A percentile compares a stretch with the other conserved stretches of the same genome.
Conservation (phyloP, 2,113 vertebrate genomes). For the Nymphicus hollandicus region DNA sequence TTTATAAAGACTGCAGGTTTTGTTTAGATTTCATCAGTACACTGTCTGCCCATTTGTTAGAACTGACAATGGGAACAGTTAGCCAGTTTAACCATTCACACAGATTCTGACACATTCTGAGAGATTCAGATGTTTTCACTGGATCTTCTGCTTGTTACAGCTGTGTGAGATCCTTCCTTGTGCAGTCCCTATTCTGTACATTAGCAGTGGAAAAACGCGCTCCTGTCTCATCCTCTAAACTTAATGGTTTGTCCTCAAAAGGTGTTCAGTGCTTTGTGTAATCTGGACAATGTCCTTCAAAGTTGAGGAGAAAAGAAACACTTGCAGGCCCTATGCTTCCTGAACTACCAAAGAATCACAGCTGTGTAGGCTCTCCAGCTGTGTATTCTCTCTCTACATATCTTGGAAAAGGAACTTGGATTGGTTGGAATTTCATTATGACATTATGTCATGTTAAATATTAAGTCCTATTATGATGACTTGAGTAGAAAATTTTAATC, state of each 20-base stretch:
- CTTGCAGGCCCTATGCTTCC: neutral
- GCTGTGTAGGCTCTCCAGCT: neutral
- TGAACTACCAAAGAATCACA: neutral
- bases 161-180: neutral
- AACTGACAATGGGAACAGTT: constrained; percentile 58
- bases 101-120: neutral
- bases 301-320: neutral
- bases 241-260: neutral
- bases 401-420: neutral
- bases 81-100: constrained; percentile 21
- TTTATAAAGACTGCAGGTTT: constrained; percentile 53
- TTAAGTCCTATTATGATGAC: neutral
- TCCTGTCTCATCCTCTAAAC: neutral
- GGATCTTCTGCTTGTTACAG: constrained; percentile 24
- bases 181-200: neutral
- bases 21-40: constrained; percentile 68
- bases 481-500: neutral
- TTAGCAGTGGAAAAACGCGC: neutral
- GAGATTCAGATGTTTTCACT: neutral
- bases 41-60: constrained; percentile 55
- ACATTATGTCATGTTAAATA: neutral
- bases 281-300: neutral
- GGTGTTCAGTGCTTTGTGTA: neutral
- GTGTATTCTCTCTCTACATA: neutral
- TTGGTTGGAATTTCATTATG: neutral